Base-by-base conservation (phyloP, 2,888 invertebrate species). In the Campoplex nolae region DNA sequence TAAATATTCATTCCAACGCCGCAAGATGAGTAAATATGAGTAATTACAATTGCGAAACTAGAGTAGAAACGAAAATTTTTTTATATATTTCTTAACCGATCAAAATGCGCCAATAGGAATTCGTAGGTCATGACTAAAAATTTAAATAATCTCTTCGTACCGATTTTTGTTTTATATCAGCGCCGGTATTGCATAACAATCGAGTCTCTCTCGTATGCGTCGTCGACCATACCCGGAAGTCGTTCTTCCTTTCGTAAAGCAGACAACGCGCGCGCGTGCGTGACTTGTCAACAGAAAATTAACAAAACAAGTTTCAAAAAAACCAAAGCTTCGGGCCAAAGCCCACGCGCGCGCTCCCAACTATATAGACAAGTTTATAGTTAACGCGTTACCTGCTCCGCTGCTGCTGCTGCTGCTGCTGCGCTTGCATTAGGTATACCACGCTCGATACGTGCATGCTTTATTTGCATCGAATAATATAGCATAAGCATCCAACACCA, bases 301-400 rank as follows among this genome's bases (percentile, higher is more conserved):
- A 65, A 54, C 38, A 35, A 23, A 11, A 18, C 8, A 62, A 80
- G 23, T 23, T 23, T 23, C 23, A 32, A 62, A 42, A 71, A 70
- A 67, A 28, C 38, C n/a, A 32, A 75, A 76, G 78, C 81, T 82
- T 87, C 84, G 74, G 81, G 74, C 16, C 54, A 62, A 75, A 67
- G 45, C 87, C 87, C 82, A 87, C 87, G 87, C 87, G 84, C 84
- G 76, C 6, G 38, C 23, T 23, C 23, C 23, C 23, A 23, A 87
- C 82, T 74, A 82, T 70, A 76, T 65, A 83, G 68, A 87, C 87
- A 67, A 85, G 87, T 87, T 87, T 82, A 82, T 82, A 68, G 78
- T 84, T 84, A 79, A 75, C 84, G 87, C 84, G 87, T 84, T 87
- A 87, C 87, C 87, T 86, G 86, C 38, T 38, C 23, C 23, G 38